Evolutionary conservation across 1,140 invertebrate genomes (phyloP).

Genomic region (Bradynema listronoti): DNA sequence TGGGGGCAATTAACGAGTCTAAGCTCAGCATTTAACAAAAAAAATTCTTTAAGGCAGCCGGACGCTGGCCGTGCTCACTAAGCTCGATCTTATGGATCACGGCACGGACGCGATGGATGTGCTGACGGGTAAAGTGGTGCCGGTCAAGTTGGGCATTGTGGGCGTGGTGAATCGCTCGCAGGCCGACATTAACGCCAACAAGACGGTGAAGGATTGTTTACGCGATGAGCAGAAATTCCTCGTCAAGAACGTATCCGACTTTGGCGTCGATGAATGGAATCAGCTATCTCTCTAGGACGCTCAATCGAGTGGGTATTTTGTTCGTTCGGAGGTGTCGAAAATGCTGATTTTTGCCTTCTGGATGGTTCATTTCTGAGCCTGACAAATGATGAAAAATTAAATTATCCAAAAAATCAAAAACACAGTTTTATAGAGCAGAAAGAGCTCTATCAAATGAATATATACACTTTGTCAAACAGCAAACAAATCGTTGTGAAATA

Average conservation of each 20-base stretch:
- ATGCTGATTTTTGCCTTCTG: no score
- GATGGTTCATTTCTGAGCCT: no score
- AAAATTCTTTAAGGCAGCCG: conserved; percentile 65
- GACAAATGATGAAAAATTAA: no score
- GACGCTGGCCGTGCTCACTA: conserved; percentile 90
- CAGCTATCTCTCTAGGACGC: conserved; percentile 83
- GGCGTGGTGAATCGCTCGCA: conserved; percentile 95
- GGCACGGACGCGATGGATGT: conserved; percentile 95
- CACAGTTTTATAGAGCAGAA: no score
- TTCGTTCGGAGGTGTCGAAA: background rate
- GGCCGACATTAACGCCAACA: conserved; percentile 84
- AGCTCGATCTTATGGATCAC: conserved; percentile 94
- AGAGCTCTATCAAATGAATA: no score
- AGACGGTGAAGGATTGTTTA: conserved; percentile 72
- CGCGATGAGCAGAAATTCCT: conserved; percentile 81
- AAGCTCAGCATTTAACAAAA: background rate
- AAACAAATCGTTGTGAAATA: no score
- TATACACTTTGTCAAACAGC: no score
- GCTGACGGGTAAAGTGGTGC: conserved; percentile 87
- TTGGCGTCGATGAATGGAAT: conserved; percentile 88
- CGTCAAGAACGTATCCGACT: conserved; percentile 90
- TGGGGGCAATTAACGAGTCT: background rate
- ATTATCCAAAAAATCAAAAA: no score
- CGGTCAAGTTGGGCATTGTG: conserved; percentile 91
- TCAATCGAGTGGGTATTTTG: conserved; percentile 68